Percentiles rank a stretch among this genome's conserved stretches.
Conservation (phyloP, 2,113 vertebrate species). For the Ptyas mucosa region DNA sequence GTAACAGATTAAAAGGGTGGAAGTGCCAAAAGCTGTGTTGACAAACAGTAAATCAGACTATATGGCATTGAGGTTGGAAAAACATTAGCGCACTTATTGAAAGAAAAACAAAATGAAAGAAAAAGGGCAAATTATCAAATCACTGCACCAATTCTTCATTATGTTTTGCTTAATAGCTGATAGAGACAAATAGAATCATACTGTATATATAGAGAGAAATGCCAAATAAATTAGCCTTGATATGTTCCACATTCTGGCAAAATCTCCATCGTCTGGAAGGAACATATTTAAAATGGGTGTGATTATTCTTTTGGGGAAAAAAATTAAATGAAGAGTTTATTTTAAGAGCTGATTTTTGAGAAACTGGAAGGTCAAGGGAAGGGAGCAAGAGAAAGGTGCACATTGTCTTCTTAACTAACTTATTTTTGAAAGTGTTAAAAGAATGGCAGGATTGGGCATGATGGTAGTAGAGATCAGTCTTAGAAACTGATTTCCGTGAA, state of each 20-base stretch:
- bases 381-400: neutral
- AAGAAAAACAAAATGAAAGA: neutral
- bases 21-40: neutral
- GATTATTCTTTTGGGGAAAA: neutral
- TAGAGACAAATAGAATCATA: neutral
- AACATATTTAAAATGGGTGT: neutral
- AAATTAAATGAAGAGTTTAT: neutral
- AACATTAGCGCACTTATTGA: neutral
- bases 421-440: neutral
- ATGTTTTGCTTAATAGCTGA: neutral
- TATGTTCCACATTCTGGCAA: neutral
- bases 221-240: neutral
- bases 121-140: neutral
- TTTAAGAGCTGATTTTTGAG: neutral
- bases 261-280: neutral
- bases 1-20: neutral
- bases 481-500: neutral
- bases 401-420: neutral
- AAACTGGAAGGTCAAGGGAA: neutral
- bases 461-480: neutral
- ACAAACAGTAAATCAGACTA: neutral
- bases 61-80: neutral
- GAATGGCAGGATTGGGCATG: neutral
- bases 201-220: no score
- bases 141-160: neutral